A percentile compares a stretch with the other conserved stretches of the same genome.
These are phyloP conservation scores for Harpalus rubripes DNA, from an alignment of 2,888 invertebrate species.

Conservation along the genomic window DNA sequence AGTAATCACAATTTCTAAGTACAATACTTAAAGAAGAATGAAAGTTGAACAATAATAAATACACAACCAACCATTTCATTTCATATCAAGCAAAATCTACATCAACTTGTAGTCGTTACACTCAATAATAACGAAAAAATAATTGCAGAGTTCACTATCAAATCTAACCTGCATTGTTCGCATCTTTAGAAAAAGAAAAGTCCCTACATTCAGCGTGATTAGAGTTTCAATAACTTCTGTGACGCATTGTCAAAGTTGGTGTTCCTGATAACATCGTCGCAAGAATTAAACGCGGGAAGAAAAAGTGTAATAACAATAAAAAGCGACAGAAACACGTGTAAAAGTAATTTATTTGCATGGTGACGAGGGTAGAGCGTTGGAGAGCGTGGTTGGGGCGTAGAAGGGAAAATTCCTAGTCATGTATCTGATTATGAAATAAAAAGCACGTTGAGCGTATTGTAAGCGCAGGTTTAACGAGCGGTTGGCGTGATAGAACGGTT, in stretches of 20 bases:
- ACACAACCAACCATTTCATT: slow-evolving; percentile 3
- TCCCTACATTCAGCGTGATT: slow-evolving; percentile 47
- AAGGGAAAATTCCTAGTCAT: slow-evolving; percentile 10
- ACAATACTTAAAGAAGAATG: slow-evolving; percentile 3
- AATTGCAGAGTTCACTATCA: slow-evolving; percentile 30
- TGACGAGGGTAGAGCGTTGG: slow-evolving; percentile 1
- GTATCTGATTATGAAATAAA: slow-evolving; percentile 61
- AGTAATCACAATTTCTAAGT: not conserved
- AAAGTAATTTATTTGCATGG: slow-evolving; percentile 58
- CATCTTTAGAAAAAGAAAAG: slow-evolving; percentile 45
- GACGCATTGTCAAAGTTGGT: slow-evolving; percentile 46
- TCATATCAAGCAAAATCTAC: slow-evolving; percentile 24
- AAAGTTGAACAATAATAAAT: slow-evolving; percentile 1
- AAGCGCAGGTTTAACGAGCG: slow-evolving; percentile 51
- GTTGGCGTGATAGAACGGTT: slow-evolving; percentile 41
- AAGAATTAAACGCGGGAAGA: slow-evolving; percentile 33
- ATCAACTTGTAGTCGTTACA: slow-evolving; percentile 16
- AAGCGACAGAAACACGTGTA: slow-evolving; percentile 53
- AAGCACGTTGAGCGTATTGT: slow-evolving; percentile 54
- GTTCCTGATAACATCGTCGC: slow-evolving; percentile 22
- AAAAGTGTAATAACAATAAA: slow-evolving; percentile 58
- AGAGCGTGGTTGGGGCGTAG: not conserved
- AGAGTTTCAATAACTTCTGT: slow-evolving; percentile 50
- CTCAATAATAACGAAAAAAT: slow-evolving; percentile 56
- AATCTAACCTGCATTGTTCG: slow-evolving; percentile 26